phyloP scores from a whole-genome alignment of 2,113 vertebrate genomes.

The Pycnonotus jocosus region DNA sequence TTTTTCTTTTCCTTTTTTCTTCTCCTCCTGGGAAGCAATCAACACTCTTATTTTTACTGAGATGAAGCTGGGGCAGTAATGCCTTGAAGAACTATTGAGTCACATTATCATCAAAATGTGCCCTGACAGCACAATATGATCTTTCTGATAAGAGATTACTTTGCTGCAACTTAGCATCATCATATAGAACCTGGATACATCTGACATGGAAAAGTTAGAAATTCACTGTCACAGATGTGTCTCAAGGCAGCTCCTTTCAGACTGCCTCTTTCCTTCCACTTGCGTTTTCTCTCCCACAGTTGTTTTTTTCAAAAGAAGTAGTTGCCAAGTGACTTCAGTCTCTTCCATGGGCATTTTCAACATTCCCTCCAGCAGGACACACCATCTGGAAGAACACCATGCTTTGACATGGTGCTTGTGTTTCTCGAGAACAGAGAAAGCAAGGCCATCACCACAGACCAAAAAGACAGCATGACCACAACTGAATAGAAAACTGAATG shows the following conservation, averaged over 20 bases:
- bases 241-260: neutral
- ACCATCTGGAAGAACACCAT: neutral
- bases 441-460: neutral
- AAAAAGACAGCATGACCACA: neutral
- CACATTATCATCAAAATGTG: neutral
- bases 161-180: neutral
- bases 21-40: neutral
- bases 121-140: neutral
- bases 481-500: neutral
- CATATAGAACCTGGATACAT: neutral
- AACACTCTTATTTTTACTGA: neutral
- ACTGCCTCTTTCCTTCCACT: neutral
- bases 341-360: neutral
- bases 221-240: neutral
- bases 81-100: conserved; percentile 6
- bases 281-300: neutral
- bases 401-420: neutral
- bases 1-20: neutral
- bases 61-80: neutral
- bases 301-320: neutral
- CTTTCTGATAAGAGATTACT: neutral
- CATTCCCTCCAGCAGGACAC: neutral
- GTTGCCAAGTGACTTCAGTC: neutral
- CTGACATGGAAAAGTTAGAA: neutral
- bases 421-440: neutral